These are phyloP conservation scores for Oncorhynchus gorbuscha DNA, from an alignment of 2,113 vertebrate species.

Conservation along the genomic window DNA sequence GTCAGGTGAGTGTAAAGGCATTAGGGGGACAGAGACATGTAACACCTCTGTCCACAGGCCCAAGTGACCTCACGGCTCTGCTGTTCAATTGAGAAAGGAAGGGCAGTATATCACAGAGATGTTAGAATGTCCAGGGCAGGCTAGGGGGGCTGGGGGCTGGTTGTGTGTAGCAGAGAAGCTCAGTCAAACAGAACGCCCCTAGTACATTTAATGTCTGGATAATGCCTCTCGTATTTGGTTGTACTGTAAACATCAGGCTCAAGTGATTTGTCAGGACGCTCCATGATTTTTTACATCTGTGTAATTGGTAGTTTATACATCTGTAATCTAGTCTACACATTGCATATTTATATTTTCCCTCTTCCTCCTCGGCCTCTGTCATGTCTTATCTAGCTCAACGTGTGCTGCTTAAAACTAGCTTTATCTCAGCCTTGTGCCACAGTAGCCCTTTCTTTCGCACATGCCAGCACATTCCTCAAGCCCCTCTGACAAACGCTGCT, in stretches of 20 bases:
- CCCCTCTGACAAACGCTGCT: not conserved
- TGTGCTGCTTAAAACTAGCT: not conserved
- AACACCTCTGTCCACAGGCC: too few relatives aligned
- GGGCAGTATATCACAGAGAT: too few relatives aligned
- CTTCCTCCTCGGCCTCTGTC: not conserved
- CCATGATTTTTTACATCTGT: not conserved
- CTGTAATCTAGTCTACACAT: not conserved
- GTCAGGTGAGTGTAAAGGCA: too few relatives aligned
- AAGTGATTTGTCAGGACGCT: too few relatives aligned
- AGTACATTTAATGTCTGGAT: constrained; percentile 30
- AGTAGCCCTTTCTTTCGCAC: constrained; percentile 9
- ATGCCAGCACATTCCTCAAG: constrained; percentile 44
- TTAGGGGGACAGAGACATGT: too few relatives aligned
- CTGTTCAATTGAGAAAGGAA: not conserved
- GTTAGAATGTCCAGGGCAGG: too few relatives aligned
- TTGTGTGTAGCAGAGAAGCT: too few relatives aligned
- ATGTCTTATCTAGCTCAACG: not conserved
- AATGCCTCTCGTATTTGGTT: constrained; percentile 9
- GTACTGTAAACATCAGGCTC: constrained; percentile 3
- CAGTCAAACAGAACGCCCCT: not conserved
- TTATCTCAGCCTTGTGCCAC: not conserved
- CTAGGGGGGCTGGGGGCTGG: too few relatives aligned
- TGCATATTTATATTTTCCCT: constrained; percentile 1
- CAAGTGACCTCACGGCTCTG: not conserved
- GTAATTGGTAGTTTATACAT: not conserved